These are phyloP conservation scores for Nipponacmea schrenckii DNA, from an alignment of 2,888 invertebrate genomes.

Conservation along the genomic window DNA sequence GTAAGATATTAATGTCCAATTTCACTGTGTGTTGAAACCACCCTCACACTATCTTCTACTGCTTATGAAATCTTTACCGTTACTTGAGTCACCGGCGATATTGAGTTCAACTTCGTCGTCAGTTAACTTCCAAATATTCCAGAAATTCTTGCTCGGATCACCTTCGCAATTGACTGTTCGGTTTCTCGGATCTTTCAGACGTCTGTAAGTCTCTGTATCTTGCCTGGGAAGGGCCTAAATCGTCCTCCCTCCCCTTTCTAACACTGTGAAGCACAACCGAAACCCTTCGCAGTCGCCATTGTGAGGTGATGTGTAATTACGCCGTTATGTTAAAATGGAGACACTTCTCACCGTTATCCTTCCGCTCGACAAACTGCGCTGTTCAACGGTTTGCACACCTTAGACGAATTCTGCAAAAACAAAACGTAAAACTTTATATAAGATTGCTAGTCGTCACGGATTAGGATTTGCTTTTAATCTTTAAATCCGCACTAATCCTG, in stretches of 20 bases:
- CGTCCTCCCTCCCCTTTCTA: constrained; percentile 19
- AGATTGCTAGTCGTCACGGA: not conserved
- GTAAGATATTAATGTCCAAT: not conserved
- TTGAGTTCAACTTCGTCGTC: not conserved
- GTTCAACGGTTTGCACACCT: not conserved
- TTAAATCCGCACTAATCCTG: not conserved
- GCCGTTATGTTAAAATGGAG: constrained; percentile 13
- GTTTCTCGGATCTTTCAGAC: constrained; percentile 20
- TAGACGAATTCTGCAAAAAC: not conserved
- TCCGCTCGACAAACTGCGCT: not conserved
- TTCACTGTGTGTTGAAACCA: not conserved
- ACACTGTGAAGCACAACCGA: constrained; percentile 14
- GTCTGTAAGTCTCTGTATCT: constrained; percentile 18
- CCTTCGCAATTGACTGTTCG: constrained; percentile 2
- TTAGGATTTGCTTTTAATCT: not conserved
- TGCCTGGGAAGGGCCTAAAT: constrained; percentile 18
- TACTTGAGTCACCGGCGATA: not conserved
- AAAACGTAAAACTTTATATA: not conserved
- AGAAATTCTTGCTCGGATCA: constrained; percentile 14
- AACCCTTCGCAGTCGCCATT: constrained; percentile 21
- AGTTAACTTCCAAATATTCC: not conserved
- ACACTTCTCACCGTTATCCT: not conserved
- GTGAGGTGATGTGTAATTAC: constrained; percentile 23
- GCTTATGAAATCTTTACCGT: constrained; percentile 1
- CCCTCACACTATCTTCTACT: not conserved